Conservation (phyloP, 2,113 vertebrate genomes). For the Tretioscincus oriximinensis region DNA sequence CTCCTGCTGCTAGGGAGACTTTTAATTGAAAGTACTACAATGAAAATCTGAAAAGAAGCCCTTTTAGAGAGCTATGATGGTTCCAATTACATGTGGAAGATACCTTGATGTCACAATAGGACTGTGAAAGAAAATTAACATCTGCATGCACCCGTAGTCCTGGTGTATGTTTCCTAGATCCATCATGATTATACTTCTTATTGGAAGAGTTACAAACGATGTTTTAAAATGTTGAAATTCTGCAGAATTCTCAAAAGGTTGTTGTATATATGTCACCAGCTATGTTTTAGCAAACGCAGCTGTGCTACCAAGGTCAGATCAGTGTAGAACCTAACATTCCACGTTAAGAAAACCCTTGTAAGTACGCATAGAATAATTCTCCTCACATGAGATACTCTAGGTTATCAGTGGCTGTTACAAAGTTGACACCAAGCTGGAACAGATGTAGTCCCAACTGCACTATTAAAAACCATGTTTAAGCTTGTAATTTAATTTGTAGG, state of each 20-base stretch:
- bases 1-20: too few relatives aligned
- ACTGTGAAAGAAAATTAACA: too few relatives aligned
- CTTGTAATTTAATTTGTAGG: slow-evolving; percentile 12
- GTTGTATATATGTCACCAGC: not conserved
- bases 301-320: not conserved
- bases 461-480: slow-evolving; percentile 3
- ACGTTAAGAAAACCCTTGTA: not conserved
- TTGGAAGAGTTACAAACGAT: not conserved
- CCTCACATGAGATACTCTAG: not conserved
- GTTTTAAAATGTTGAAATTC: not conserved
- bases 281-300: not conserved
- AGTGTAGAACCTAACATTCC: not conserved
- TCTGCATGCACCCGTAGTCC: too few relatives aligned
- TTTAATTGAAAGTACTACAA: too few relatives aligned
- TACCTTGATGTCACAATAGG: too few relatives aligned
- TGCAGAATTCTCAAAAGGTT: not conserved
- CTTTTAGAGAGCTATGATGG: too few relatives aligned
- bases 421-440: not conserved
- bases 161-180: not conserved
- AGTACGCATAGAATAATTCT: not conserved
- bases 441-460: not conserved
- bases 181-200: not conserved
- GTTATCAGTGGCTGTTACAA: slow-evolving; percentile 16
- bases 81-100: too few relatives aligned
- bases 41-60: too few relatives aligned